A percentile compares a stretch with the other conserved stretches of the same genome.
Conservation (phyloP, 2,888 invertebrate species). For the Pseudococcus viburni region DNA sequence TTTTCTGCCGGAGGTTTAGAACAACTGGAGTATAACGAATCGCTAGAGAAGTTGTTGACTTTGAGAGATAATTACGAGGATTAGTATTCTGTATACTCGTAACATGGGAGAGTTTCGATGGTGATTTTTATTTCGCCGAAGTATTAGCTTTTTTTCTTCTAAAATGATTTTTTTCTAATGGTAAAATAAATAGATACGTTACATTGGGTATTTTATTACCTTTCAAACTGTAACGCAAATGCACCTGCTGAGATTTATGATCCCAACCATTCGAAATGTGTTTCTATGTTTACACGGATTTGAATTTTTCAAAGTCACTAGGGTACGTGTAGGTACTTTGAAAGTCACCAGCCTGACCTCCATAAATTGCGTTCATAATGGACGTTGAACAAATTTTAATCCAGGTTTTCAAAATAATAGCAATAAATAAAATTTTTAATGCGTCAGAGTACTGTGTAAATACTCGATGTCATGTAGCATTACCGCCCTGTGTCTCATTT, state of each 20-base stretch:
- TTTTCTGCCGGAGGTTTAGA: constrained; percentile 58
- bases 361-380: neutral
- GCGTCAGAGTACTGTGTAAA: neutral
- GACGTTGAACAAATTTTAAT: neutral
- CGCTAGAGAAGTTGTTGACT: constrained; percentile 59
- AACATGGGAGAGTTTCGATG: neutral
- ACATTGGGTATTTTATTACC: neutral
- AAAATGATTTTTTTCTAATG: neutral
- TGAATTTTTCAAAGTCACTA: neutral
- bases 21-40: constrained; percentile 52
- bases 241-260: neutral
- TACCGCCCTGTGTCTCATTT: neutral
- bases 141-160: neutral
- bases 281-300: neutral
- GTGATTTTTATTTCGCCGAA: neutral
- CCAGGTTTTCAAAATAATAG: neutral
- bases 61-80: constrained; percentile 59
- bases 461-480: neutral
- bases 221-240: neutral
- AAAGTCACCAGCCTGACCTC: constrained; percentile 15
- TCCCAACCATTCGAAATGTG: neutral
- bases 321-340: neutral
- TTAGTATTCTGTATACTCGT: neutral
- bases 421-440: neutral
- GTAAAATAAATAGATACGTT: neutral